Evolutionary conservation across 2,888 invertebrate genomes (phyloP).

Genomic region (Ennomos erosarius): DNA sequence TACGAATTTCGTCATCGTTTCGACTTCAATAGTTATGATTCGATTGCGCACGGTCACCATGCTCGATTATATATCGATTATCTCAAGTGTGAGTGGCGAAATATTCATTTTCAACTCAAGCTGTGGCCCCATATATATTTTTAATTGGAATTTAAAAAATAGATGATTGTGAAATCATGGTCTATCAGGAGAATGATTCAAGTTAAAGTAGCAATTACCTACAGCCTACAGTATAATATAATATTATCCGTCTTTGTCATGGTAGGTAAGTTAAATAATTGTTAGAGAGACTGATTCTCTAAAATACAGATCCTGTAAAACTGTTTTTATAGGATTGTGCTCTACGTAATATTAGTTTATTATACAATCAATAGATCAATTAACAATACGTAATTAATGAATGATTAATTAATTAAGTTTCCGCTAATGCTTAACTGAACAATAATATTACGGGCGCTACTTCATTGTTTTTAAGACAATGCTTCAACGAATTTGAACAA

Average conservation of each 20-base stretch:
- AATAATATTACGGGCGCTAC: background rate
- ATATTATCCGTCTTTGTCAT: too few species aligned
- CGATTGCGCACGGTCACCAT: constrained; percentile 24
- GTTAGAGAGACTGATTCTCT: too few species aligned
- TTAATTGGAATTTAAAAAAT: constrained; percentile 1
- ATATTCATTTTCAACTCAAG: constrained; percentile 22
- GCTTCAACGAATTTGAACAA: constrained; percentile 19
- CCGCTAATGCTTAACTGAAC: constrained; percentile 3
- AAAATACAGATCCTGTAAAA: too few species aligned
- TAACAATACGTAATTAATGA: constrained; percentile 24
- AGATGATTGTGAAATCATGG: too few species aligned
- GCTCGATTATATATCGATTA: constrained; percentile 27
- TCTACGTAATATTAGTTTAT: background rate
- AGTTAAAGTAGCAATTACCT: too few species aligned
- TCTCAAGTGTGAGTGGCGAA: constrained; percentile 23
- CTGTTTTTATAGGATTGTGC: too few species aligned
- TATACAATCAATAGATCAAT: constrained; percentile 8
- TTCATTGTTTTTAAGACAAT: constrained; percentile 22
- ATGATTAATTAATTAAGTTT: constrained; percentile 14
- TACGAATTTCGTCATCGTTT: constrained; percentile 30
- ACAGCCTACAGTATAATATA: too few species aligned
- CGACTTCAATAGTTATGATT: constrained; percentile 29
- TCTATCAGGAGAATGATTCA: too few species aligned
- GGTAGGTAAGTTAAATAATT: too few species aligned
- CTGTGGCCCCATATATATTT: constrained; percentile 4